Percentiles rank a stretch among this genome's conserved stretches.
phyloP scores from a whole-genome alignment of 2,113 vertebrate species.

The Cryptotis parvus region DNA sequence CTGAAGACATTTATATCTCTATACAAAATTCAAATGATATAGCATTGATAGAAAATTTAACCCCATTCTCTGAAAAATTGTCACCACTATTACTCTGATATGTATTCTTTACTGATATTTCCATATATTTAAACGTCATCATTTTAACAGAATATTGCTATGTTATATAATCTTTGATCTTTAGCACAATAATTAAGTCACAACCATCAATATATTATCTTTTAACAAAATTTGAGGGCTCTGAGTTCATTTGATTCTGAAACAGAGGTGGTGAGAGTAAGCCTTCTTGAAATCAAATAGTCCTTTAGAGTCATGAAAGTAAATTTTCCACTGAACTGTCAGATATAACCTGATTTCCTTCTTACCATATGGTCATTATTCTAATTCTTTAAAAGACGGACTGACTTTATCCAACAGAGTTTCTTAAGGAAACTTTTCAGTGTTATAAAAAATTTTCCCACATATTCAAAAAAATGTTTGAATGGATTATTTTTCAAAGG shows the following conservation, averaged over 20 bases:
- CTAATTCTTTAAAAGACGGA: conserved; percentile 36
- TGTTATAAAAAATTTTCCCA: conserved; percentile 24
- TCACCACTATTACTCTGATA: background rate
- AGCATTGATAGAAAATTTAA: background rate
- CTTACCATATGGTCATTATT: conserved; percentile 8
- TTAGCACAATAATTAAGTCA: background rate
- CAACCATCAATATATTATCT: background rate
- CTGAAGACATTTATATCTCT: background rate
- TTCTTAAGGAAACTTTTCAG: conserved; percentile 38
- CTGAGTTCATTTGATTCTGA: conserved; percentile 19
- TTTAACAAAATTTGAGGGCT: background rate
- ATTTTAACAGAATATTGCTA: background rate
- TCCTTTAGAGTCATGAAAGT: background rate
- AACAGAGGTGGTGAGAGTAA: background rate
- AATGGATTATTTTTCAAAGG: conserved; percentile 70
- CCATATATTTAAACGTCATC: background rate
- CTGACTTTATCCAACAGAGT: conserved; percentile 1
- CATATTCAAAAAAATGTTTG: conserved; percentile 38
- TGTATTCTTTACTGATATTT: background rate
- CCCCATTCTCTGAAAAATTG: background rate
- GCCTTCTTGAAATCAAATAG: background rate
- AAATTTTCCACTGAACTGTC: conserved; percentile 3
- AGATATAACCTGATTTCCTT: conserved; percentile 24
- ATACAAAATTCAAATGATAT: background rate
- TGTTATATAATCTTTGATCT: background rate